Evolutionary conservation across 1,140 invertebrate genomes (phyloP).

Genomic region (Zaprionus gabonicus): DNA sequence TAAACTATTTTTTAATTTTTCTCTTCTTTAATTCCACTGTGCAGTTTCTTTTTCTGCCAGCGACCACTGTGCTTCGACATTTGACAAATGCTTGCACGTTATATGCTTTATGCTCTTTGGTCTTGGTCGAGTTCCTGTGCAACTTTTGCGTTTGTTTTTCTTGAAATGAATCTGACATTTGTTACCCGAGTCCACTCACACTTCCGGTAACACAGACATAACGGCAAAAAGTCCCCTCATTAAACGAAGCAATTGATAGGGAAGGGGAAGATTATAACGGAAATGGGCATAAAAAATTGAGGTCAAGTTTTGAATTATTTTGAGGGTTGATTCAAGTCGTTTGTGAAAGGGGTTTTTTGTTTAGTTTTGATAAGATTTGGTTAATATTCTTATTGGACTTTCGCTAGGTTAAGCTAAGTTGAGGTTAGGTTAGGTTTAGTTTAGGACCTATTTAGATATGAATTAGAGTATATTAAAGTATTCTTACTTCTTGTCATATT

Average conservation of each 20-base stretch:
- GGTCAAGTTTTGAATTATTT: constrained; percentile 5
- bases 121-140: not conserved
- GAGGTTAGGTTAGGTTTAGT: not conserved
- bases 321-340: not conserved
- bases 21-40: not conserved
- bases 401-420: not conserved
- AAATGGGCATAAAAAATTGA: constrained; percentile 1
- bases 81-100: constrained; percentile 2
- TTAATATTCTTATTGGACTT: not conserved
- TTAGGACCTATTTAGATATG: not conserved
- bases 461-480: not conserved
- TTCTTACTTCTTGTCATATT: not conserved
- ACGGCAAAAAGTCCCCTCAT: not conserved
- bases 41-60: not conserved
- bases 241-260: constrained; percentile 3
- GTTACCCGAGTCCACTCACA: constrained; percentile 3
- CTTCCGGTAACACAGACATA: not conserved
- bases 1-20: too few relatives aligned
- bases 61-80: not conserved
- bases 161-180: not conserved
- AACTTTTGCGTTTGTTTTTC: not conserved
- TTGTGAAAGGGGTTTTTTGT: not conserved
- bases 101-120: constrained; percentile 1
- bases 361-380: not conserved
- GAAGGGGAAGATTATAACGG: not conserved